These are phyloP conservation scores for Chanos chanos DNA, from an alignment of 2,797 vertebrate genomes.

Conservation along the genomic window DNA sequence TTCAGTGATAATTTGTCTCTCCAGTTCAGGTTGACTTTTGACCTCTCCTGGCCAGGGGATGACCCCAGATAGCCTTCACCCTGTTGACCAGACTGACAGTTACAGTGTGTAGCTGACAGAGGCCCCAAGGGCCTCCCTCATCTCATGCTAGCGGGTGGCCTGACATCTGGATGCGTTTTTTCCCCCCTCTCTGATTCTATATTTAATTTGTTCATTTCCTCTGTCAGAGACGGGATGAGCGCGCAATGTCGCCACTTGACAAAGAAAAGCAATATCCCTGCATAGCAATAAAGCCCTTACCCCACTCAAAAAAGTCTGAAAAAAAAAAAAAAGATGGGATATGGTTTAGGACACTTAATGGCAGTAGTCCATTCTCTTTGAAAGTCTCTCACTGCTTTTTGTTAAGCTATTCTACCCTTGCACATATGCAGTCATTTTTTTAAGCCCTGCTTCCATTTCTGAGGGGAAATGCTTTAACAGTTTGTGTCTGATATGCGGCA, in stretches of 20 bases:
- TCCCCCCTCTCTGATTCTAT: conserved; percentile 39
- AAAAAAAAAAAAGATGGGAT: not conserved
- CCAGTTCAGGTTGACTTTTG: conserved; percentile 30
- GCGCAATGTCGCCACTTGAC: conserved; percentile 3
- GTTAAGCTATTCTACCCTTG: not conserved
- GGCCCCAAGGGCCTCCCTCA: not conserved
- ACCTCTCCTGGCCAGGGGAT: conserved; percentile 13
- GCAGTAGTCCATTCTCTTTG: not conserved
- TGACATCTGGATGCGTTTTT: conserved; percentile 42
- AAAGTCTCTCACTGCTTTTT: not conserved
- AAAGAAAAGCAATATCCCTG: not conserved
- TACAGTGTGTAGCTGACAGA: conserved; percentile 30
- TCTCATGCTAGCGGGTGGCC: conserved; percentile 5
- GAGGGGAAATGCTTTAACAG: conserved; percentile 44
- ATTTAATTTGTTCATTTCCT: conserved; percentile 52
- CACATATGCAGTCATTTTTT: not conserved
- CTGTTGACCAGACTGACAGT: conserved; percentile 27
- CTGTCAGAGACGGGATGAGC: conserved; percentile 5
- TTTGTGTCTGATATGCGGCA: conserved; percentile 46
- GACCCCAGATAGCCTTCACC: conserved; percentile 31
- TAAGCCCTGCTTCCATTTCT: not conserved
- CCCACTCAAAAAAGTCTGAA: not conserved
- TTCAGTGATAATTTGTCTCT: conserved; percentile 39
- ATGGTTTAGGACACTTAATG: not conserved
- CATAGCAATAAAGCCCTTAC: not conserved